Percentiles rank a stretch among this genome's conserved stretches.
phyloP scores from a whole-genome alignment of 2,113 vertebrate genomes.

The Octodon degus region DNA sequence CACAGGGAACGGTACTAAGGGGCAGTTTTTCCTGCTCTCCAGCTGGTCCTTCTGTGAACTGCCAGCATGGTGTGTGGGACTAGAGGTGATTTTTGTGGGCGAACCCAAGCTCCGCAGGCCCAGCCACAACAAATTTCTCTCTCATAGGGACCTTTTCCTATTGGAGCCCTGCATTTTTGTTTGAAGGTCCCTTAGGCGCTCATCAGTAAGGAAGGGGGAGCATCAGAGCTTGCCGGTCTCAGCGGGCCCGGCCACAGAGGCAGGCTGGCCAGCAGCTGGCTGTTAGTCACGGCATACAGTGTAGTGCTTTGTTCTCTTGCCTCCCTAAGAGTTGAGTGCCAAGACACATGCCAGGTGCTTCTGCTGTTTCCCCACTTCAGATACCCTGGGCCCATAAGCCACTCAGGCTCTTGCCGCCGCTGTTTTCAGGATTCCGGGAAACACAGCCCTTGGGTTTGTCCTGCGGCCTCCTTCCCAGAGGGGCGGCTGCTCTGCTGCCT shows the following conservation, averaged over 20 bases:
- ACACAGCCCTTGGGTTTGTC: background rate
- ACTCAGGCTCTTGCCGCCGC: background rate
- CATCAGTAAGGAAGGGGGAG: background rate
- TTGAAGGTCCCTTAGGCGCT: background rate
- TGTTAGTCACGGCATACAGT: background rate
- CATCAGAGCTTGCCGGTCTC: background rate
- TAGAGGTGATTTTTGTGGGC: background rate
- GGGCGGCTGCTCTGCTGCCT: background rate
- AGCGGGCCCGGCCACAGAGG: background rate
- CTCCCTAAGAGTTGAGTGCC: background rate
- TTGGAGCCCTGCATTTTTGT: conserved; percentile 9
- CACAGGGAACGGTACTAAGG: background rate
- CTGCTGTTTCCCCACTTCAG: background rate
- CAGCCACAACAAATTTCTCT: background rate
- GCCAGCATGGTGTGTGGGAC: background rate
- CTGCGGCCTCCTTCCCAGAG: background rate
- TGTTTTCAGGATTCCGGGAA: background rate
- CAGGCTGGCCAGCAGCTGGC: background rate
- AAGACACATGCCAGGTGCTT: background rate
- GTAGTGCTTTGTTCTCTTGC: background rate
- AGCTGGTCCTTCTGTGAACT: conserved; percentile 44
- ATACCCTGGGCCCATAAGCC: background rate
- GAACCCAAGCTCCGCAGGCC: background rate
- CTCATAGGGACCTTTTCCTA: background rate
- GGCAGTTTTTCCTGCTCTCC: background rate